Percentiles rank a stretch among this genome's conserved stretches.
phyloP scores from a whole-genome alignment of 2,888 invertebrate genomes.

The Lacanobia oleracea region DNA sequence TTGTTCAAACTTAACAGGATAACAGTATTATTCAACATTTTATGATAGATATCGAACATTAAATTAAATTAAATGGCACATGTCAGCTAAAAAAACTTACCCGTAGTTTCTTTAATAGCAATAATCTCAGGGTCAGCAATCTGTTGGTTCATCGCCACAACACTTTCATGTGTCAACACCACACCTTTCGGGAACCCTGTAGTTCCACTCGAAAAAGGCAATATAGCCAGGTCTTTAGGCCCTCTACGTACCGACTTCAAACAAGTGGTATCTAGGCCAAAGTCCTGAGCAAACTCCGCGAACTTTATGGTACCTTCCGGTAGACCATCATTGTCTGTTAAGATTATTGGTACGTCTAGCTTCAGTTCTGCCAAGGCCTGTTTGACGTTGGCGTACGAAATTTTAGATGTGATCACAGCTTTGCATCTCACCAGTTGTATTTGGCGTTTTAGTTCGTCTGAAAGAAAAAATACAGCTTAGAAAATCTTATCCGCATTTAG shows the following conservation, averaged over 20 bases:
- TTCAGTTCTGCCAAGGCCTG: slow-evolving; percentile 86
- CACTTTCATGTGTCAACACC: slow-evolving; percentile 91
- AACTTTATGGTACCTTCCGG: slow-evolving; percentile 92
- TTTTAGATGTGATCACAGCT: slow-evolving; percentile 91
- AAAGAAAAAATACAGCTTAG: slow-evolving; percentile 62
- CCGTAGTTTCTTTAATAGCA: slow-evolving; percentile 81
- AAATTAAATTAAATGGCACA: no score
- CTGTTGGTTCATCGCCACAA: slow-evolving; percentile 87
- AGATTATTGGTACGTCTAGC: slow-evolving; percentile 88
- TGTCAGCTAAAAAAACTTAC: slow-evolving; percentile 76
- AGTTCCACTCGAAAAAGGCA: slow-evolving; percentile 97
- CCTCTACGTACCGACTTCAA: slow-evolving; percentile 83
- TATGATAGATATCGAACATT: no score
- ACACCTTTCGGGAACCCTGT: slow-evolving; percentile 96
- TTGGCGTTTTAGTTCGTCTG: slow-evolving; percentile 94
- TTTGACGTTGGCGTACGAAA: slow-evolving; percentile 86
- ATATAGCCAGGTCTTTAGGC: slow-evolving; percentile 91
- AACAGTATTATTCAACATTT: no score
- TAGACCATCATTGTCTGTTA: slow-evolving; percentile 81
- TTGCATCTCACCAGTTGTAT: slow-evolving; percentile 91
- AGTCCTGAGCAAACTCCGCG: slow-evolving; percentile 91
- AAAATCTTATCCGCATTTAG: background rate
- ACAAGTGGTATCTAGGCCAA: slow-evolving; percentile 87
- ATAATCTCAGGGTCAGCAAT: slow-evolving; percentile 81
- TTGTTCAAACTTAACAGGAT: no score